Percentiles rank a stretch among this genome's conserved stretches.
Evolutionary conservation across 2,888 invertebrate species (phyloP).

Genomic region (Spisula subtruncata): DNA sequence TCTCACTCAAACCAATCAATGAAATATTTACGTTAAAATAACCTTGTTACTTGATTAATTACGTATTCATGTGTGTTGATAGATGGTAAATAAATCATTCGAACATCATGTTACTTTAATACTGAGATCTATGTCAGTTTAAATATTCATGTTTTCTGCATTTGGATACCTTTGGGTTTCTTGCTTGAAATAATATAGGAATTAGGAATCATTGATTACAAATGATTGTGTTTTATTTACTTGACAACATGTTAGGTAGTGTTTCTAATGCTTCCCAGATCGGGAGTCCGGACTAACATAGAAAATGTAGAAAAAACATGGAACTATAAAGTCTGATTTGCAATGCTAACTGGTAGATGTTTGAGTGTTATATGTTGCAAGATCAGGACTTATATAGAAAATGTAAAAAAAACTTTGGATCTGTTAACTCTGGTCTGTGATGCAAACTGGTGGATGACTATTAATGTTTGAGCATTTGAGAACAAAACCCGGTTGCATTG

Average conservation of each 20-base stretch:
- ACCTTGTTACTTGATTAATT: background rate
- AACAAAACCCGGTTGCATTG: background rate
- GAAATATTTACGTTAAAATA: background rate
- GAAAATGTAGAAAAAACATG: too few relatives aligned
- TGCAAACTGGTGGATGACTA: too few relatives aligned
- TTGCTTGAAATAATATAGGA: background rate
- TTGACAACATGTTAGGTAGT: background rate
- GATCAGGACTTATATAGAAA: too few relatives aligned
- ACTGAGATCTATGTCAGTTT: background rate
- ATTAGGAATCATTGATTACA: background rate
- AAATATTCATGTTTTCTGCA: conserved; percentile 20
- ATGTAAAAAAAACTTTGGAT: background rate
- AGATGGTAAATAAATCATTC: background rate
- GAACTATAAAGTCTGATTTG: background rate
- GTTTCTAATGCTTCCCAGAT: too few relatives aligned
- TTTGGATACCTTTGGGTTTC: conserved; percentile 10
- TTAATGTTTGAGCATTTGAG: background rate
- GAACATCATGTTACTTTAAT: background rate
- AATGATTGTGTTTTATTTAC: conserved; percentile 4
- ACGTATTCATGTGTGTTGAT: background rate
- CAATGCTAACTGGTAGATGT: background rate
- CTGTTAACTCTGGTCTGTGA: background rate
- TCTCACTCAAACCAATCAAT: background rate
- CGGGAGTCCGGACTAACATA: too few relatives aligned
- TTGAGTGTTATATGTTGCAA: too few relatives aligned